phyloP scores from a whole-genome alignment of 2,888 invertebrate species.

The Serripes groenlandicus region DNA sequence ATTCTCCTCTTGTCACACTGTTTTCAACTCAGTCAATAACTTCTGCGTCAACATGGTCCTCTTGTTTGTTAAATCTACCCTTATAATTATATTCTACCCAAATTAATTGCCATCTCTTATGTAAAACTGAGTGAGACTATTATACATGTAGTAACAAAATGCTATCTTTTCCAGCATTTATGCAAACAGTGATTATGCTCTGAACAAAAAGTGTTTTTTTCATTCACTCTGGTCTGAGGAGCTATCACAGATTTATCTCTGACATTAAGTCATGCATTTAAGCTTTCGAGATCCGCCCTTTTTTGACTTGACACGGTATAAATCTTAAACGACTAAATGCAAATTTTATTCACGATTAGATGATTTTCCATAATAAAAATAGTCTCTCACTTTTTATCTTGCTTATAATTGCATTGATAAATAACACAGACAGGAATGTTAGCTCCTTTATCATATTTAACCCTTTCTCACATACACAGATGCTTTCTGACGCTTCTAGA shows the following conservation, averaged over 20 bases:
- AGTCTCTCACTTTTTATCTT: background rate
- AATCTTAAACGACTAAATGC: slow-evolving; percentile 2
- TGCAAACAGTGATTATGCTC: too few relatives aligned
- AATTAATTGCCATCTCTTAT: too few relatives aligned
- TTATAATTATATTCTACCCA: too few relatives aligned
- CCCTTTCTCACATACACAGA: background rate
- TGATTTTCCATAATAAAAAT: slow-evolving; percentile 10
- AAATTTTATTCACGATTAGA: slow-evolving; percentile 8
- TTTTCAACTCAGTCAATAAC: background rate
- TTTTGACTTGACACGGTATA: background rate
- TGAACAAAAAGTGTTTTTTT: background rate
- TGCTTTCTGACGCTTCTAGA: background rate
- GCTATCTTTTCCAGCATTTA: too few relatives aligned
- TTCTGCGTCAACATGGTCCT: too few relatives aligned
- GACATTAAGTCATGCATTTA: background rate
- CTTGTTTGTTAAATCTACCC: too few relatives aligned
- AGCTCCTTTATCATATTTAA: background rate
- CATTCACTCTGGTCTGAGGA: too few relatives aligned
- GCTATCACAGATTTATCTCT: background rate
- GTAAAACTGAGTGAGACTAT: too few relatives aligned
- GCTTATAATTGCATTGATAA: slow-evolving; percentile 7
- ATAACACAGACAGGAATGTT: background rate
- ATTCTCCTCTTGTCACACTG: background rate
- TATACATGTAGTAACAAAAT: too few relatives aligned
- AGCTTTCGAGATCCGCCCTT: too few relatives aligned